phyloP scores from a whole-genome alignment of 2,797 vertebrate genomes.

The Eulemur mongoz region DNA sequence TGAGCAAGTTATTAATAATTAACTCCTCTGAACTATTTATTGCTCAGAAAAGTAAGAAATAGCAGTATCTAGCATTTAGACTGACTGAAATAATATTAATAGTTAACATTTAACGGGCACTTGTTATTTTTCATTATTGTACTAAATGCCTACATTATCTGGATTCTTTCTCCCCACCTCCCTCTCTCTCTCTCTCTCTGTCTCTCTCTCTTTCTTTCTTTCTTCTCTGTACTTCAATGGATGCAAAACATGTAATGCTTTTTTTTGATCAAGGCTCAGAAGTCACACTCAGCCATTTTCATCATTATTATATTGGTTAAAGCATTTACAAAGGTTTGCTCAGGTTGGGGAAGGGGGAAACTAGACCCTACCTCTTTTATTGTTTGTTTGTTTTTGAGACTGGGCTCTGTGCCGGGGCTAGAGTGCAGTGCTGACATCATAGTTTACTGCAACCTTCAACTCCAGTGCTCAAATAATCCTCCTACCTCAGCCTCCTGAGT shows the following conservation, averaged over 20 bases:
- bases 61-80: neutral
- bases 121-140: neutral
- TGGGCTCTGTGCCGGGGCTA: neutral
- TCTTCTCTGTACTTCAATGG: neutral
- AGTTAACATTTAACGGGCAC: neutral
- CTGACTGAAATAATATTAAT: neutral
- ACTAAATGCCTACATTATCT: neutral
- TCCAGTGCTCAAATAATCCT: neutral
- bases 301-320: too few relatives aligned
- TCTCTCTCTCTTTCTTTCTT: neutral
- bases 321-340: too few relatives aligned
- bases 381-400: neutral
- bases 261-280: too few relatives aligned
- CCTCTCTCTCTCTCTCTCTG: too few relatives aligned
- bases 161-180: neutral
- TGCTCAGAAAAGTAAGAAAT: neutral
- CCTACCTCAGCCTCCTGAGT: neutral
- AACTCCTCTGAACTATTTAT: neutral
- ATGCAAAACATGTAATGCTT: too few relatives aligned
- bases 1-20: neutral
- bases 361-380: too few relatives aligned
- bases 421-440: neutral
- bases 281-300: too few relatives aligned
- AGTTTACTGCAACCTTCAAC: neutral
- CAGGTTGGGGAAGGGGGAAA: too few relatives aligned